These are phyloP conservation scores for Nomada fucata DNA, from an alignment of 2,888 invertebrate species.

Conservation along the genomic window DNA sequence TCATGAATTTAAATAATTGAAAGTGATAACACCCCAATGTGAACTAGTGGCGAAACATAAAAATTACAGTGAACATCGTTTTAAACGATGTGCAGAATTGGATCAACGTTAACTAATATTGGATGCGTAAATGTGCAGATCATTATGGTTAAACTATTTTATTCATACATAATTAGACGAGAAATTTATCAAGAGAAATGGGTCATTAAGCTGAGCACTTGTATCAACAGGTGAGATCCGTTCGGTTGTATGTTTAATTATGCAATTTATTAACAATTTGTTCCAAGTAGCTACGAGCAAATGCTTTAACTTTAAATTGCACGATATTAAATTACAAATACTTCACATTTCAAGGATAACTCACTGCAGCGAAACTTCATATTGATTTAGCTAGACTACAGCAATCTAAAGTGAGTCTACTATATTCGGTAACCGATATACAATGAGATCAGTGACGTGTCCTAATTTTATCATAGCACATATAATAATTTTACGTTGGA, in stretches of 20 bases:
- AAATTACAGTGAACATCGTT: conserved; percentile 3
- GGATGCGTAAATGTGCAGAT: not conserved
- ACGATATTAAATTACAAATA: too few species aligned
- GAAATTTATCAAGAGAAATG: not conserved
- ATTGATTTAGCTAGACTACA: too few species aligned
- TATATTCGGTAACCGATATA: not conserved
- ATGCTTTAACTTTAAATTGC: too few species aligned
- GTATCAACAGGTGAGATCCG: too few species aligned
- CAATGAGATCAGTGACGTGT: not conserved
- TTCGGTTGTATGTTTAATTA: too few species aligned
- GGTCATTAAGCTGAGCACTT: too few species aligned
- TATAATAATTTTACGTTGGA: not conserved
- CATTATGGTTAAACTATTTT: not conserved
- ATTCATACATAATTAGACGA: not conserved
- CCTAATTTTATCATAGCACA: not conserved
- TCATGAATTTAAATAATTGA: conserved; percentile 7
- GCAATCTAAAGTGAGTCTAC: too few species aligned
- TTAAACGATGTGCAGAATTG: not conserved
- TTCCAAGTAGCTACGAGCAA: too few species aligned
- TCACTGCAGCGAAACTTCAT: too few species aligned
- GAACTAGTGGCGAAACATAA: not conserved
- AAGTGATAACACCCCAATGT: not conserved
- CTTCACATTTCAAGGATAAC: too few species aligned
- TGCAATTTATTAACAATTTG: too few species aligned
- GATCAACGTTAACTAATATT: not conserved